Conservation (phyloP, 2,113 vertebrate genomes). For the Pteruthius melanotis region DNA sequence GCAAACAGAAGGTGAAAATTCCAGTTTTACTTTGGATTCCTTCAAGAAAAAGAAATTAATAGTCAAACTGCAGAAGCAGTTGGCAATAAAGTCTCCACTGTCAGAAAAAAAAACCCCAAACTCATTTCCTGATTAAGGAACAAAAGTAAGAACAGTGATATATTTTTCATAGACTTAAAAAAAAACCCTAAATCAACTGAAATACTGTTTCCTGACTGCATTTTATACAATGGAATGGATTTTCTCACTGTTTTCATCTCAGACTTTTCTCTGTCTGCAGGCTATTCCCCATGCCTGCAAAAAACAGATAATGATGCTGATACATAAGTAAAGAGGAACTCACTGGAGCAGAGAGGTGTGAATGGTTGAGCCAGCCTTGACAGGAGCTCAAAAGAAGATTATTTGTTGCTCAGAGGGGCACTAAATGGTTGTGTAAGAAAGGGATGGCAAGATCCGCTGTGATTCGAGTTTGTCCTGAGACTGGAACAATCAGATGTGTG, state of each 20-base stretch:
- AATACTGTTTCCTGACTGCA: not conserved
- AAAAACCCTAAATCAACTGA: not conserved
- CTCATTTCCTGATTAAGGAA: not conserved
- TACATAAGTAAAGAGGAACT: not conserved
- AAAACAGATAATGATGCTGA: not conserved
- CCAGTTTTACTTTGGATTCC: not conserved
- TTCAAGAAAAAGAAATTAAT: not conserved
- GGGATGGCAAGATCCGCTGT: not conserved
- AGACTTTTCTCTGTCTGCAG: not conserved
- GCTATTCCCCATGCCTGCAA: not conserved
- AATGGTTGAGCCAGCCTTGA: not conserved
- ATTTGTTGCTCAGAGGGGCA: not conserved
- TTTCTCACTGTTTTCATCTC: not conserved
- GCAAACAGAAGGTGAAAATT: not conserved
- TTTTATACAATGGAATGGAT: not conserved
- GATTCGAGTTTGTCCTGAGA: not conserved
- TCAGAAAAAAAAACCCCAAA: not conserved
- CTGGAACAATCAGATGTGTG: not conserved
- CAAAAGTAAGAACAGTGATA: not conserved
- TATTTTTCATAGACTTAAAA: not conserved
- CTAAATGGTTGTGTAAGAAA: not conserved
- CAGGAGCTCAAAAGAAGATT: not conserved
- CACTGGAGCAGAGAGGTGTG: not conserved
- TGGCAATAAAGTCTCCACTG: not conserved
- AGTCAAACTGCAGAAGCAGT: not conserved